Conservation (phyloP, 2,888 invertebrate species). For the Idaea aversata region DNA sequence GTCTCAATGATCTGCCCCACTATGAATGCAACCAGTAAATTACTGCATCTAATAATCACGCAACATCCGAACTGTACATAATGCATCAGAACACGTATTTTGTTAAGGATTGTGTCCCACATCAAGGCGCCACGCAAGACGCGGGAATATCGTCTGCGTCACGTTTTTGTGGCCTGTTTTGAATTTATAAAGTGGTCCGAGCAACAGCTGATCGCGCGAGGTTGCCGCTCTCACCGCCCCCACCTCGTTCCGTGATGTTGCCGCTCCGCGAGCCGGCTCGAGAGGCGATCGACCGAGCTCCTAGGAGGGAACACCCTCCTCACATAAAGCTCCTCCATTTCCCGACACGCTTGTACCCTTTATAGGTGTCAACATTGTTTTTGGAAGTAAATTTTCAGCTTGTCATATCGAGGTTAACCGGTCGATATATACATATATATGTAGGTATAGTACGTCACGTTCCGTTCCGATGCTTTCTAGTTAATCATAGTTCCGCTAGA, state of each 20-base stretch:
- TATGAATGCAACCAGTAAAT: background rate
- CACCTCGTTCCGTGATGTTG: slow-evolving; percentile 46
- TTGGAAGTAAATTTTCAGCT: slow-evolving; percentile 32
- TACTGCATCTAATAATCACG: background rate
- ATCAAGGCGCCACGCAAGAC: slow-evolving; percentile 35
- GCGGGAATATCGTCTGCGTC: slow-evolving; percentile 31
- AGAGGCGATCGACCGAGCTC: slow-evolving; percentile 72
- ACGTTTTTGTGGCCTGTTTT: slow-evolving; percentile 70
- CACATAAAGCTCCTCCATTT: slow-evolving; percentile 54
- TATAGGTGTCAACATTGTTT: slow-evolving; percentile 33
- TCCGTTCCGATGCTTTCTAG: slow-evolving; percentile 23
- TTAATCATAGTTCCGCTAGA: slow-evolving; percentile 10
- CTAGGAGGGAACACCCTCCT: slow-evolving; percentile 36
- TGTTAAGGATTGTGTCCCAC: slow-evolving; percentile 36
- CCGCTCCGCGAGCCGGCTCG: slow-evolving; percentile 49
- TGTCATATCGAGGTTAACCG: slow-evolving; percentile 43
- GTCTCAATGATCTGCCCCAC: background rate
- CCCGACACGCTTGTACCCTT: slow-evolving; percentile 41
- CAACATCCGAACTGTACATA: background rate
- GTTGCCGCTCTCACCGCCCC: slow-evolving; percentile 52
- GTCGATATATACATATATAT: slow-evolving; percentile 30
- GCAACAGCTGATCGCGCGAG: slow-evolving; percentile 71
- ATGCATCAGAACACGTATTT: background rate
- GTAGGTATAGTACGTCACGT: too few species aligned
- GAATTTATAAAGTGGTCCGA: slow-evolving; percentile 62